Percentiles rank a stretch among this genome's conserved stretches.
Conservation (phyloP, 2,113 vertebrate genomes). For the Strix uralensis region DNA sequence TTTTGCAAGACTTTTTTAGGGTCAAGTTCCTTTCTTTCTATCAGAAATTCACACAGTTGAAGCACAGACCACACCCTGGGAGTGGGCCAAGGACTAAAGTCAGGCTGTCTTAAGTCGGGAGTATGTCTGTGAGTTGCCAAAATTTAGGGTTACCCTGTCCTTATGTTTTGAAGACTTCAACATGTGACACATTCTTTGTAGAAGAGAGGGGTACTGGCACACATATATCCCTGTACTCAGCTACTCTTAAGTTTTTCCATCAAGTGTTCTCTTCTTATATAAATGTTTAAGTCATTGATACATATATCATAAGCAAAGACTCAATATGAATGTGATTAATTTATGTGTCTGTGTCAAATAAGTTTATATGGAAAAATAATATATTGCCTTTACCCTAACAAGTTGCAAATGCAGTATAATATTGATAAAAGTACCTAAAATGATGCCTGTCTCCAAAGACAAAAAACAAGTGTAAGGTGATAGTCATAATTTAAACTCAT, state of each 20-base stretch:
- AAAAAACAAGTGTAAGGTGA: background rate
- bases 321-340: background rate
- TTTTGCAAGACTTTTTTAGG: background rate
- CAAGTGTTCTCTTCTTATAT: background rate
- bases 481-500: background rate
- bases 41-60: background rate
- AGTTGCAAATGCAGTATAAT: background rate
- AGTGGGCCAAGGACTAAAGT: background rate
- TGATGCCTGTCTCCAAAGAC: background rate
- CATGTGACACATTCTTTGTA: background rate
- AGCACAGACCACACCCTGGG: background rate
- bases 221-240: background rate
- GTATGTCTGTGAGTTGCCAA: background rate
- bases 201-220: accelerated
- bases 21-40: background rate
- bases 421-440: background rate
- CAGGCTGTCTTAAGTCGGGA: background rate
- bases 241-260: background rate
- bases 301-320: background rate
- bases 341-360: background rate
- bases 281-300: background rate
- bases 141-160: background rate
- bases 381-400: background rate
- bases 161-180: background rate
- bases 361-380: background rate